Evolutionary conservation across 37 sponge, comb jelly and placozoan genomes (phyloP), one percentile per base, ranked within the genome.

Genomic region (Aplysina aerophoba): DNA sequence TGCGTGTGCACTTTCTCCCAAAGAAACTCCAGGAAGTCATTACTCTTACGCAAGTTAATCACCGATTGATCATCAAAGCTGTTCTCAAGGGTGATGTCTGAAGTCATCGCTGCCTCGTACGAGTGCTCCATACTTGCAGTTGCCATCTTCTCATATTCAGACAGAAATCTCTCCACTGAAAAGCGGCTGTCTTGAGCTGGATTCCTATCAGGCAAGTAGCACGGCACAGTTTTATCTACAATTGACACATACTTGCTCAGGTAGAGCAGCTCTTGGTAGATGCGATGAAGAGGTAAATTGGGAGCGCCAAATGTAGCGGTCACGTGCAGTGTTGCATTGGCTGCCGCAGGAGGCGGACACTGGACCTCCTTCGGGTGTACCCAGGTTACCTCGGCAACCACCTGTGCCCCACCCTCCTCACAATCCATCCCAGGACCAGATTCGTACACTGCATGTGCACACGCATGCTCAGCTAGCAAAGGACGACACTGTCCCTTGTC

Each of bases 361-460:
- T 84, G 56, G 27, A 62, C 25, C 0, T 30, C 21, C 3, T 89
- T 68, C 12, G 87, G 64, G 39, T 82, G 72, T 22, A 20, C 22
- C 87, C 87, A 93, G 6, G 27, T 20, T 63, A 89, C 84, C 87
- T 93, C 80, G 54, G 89, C 31, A 16, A 53, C 34, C 16, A 93
- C 28, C 2, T 69, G 62, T 5, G 81, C 19, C 0, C 28, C 25
- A 14, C 21, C 66, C 0, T 58, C 83, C 15, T 75, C 78, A 41
- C 8, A 14, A 25, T 83, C 80, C n/a, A 59, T 37, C 20, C 66
- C 78, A 14, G 62, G 63, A 28, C 86, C 79, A 38, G 30, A 14
- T 56, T 85, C 63, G 59, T 74, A 73, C 16, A 34, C 37, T 20
- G 62, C 74, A 6, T 4, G 40, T 17, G 59, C 21, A 55, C 44